phyloP scores from a whole-genome alignment of 2,113 vertebrate genomes.

The Aramus guarauna region DNA sequence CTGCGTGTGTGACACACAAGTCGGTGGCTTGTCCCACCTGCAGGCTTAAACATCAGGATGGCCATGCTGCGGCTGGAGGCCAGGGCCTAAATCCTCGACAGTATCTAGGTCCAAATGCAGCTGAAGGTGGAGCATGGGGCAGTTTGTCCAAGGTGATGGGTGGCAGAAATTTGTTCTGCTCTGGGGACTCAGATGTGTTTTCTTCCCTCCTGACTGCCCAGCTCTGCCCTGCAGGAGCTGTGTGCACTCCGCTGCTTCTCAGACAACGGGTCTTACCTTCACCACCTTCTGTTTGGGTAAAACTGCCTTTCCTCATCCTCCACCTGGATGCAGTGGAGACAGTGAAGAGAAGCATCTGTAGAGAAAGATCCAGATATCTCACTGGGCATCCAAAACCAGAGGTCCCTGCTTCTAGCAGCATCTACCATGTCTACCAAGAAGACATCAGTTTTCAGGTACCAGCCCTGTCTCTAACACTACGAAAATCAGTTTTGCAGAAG shows the following conservation, averaged over 20 bases:
- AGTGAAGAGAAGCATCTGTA: background rate
- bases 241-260: background rate
- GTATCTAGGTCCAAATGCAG: background rate
- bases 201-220: background rate
- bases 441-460: background rate
- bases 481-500: background rate
- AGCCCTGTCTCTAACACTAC: background rate
- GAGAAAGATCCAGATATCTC: background rate
- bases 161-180: background rate
- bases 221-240: background rate
- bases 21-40: background rate
- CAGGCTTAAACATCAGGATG: background rate
- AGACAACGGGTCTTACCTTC: background rate
- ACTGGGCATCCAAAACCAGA: background rate
- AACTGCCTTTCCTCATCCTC: background rate
- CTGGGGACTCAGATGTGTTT: background rate
- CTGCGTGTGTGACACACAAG: fast-evolving
- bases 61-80: background rate
- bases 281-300: background rate
- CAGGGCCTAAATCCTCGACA: background rate
- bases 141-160: background rate
- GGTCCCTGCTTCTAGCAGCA: background rate
- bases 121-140: background rate
- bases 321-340: background rate
- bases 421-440: background rate